phyloP scores from a whole-genome alignment of 1,140 invertebrate genomes.

The Dryas iulia region DNA sequence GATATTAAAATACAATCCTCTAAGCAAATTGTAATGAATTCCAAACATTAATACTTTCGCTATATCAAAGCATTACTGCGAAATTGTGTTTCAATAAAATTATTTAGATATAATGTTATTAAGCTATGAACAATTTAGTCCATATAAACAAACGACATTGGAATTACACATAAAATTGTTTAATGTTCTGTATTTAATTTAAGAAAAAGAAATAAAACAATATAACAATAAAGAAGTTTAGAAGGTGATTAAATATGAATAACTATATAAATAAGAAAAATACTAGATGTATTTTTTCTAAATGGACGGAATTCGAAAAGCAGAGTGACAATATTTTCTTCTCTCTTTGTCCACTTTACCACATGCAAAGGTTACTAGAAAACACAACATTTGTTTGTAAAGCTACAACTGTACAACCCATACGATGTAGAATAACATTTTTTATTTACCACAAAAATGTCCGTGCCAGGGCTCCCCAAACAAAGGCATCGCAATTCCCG shows the following conservation, averaged over 20 bases:
- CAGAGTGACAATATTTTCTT: neutral
- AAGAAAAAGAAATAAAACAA: too few species aligned
- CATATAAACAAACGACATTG: neutral
- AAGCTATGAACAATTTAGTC: neutral
- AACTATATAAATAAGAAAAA: neutral
- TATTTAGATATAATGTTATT: neutral
- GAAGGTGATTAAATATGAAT: neutral
- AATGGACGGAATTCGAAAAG: too few species aligned
- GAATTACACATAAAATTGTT: neutral
- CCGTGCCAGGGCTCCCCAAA: slow-evolving; percentile 43
- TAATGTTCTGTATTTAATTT: neutral
- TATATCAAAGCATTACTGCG: neutral
- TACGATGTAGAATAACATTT: slow-evolving; percentile 35
- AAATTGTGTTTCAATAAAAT: neutral
- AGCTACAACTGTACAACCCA: neutral
- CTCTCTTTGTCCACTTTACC: neutral
- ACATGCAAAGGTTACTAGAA: neutral
- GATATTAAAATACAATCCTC: slow-evolving; percentile 1
- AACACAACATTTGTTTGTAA: neutral
- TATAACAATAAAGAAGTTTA: neutral
- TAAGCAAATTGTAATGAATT: slow-evolving; percentile 4
- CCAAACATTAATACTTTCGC: neutral
- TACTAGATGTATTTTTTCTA: too few species aligned
- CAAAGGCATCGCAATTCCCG: slow-evolving; percentile 62
- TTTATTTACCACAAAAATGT: slow-evolving; percentile 51